Percentiles rank a stretch among this genome's conserved stretches.
Conservation (phyloP, 2,888 invertebrate species). For the Busseola fusca region DNA sequence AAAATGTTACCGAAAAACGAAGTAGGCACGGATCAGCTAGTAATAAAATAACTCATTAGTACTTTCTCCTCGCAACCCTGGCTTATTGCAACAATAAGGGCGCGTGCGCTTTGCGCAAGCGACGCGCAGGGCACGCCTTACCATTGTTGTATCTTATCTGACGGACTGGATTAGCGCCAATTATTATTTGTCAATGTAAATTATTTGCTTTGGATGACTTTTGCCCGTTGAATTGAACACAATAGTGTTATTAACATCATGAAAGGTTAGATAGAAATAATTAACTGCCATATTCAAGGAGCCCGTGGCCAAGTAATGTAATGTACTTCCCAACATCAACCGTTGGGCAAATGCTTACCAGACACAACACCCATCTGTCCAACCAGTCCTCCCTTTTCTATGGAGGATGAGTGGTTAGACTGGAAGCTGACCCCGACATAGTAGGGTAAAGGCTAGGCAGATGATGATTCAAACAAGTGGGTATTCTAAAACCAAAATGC, state of each 20-base stretch:
- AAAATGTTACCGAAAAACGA: no score
- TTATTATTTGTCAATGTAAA: slow-evolving; percentile 56
- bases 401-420: no score
- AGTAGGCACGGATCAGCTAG: no score
- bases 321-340: no score
- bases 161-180: slow-evolving; percentile 41
- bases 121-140: slow-evolving; percentile 43
- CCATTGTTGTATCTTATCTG: slow-evolving; percentile 50
- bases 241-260: neutral
- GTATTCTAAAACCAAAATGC: neutral
- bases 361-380: no score
- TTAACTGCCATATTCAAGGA: neutral
- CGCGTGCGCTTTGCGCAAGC: slow-evolving; percentile 53
- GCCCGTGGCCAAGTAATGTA: no score
- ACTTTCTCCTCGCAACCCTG: slow-evolving; percentile 49
- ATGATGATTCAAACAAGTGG: neutral
- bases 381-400: no score
- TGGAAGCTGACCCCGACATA: no score
- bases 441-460: no score
- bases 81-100: slow-evolving; percentile 45
- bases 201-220: slow-evolving; percentile 35
- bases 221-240: slow-evolving; percentile 1
- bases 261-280: neutral
- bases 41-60: neutral
- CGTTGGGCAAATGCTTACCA: no score